Percentiles rank a stretch among this genome's conserved stretches.
These are phyloP conservation scores for Aphelinus atriplicis DNA, from an alignment of 1,140 invertebrate species.

Conservation along the genomic window DNA sequence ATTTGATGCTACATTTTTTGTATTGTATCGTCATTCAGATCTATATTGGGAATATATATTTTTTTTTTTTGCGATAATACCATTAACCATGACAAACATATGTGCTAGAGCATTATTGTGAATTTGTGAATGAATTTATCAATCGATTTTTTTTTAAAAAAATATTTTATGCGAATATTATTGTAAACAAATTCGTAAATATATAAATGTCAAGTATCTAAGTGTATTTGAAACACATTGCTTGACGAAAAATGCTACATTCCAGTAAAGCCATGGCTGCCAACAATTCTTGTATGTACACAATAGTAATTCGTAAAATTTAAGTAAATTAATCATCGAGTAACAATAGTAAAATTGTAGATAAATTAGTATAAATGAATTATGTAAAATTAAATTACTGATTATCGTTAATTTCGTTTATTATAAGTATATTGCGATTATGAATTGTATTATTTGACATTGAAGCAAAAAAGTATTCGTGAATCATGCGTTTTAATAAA, in stretches of 20 bases:
- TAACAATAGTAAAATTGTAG: slow-evolving; percentile 42
- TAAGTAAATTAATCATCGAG: slow-evolving; percentile 18
- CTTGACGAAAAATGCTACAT: slow-evolving; percentile 39
- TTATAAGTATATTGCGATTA: slow-evolving; percentile 36
- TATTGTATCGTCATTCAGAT: slow-evolving; percentile 15
- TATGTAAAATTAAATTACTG: slow-evolving; percentile 39
- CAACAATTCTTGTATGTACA: slow-evolving; percentile 37
- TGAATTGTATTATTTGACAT: slow-evolving; percentile 42
- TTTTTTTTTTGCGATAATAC: slow-evolving; percentile 10
- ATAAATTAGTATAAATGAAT: slow-evolving; percentile 40
- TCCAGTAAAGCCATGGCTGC: slow-evolving; percentile 42
- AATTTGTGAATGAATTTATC: slow-evolving; percentile 25
- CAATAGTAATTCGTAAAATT: slow-evolving; percentile 38
- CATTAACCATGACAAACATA: slow-evolving; percentile 29
- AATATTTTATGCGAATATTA: slow-evolving; percentile 54
- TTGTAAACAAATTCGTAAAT: slow-evolving; percentile 40
- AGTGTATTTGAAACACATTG: slow-evolving; percentile 35
- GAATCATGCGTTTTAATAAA: slow-evolving; percentile 43
- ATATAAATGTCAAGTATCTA: slow-evolving; percentile 18
- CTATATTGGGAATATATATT: not conserved
- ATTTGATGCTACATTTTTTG: slow-evolving; percentile 31
- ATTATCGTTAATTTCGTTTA: slow-evolving; percentile 41
- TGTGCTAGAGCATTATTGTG: slow-evolving; percentile 20
- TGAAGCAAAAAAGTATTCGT: slow-evolving; percentile 37
- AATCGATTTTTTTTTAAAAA: slow-evolving; percentile 27